These are phyloP conservation scores for Thamnophis elegans DNA, from an alignment of 2,797 vertebrate genomes.

Conservation along the genomic window DNA sequence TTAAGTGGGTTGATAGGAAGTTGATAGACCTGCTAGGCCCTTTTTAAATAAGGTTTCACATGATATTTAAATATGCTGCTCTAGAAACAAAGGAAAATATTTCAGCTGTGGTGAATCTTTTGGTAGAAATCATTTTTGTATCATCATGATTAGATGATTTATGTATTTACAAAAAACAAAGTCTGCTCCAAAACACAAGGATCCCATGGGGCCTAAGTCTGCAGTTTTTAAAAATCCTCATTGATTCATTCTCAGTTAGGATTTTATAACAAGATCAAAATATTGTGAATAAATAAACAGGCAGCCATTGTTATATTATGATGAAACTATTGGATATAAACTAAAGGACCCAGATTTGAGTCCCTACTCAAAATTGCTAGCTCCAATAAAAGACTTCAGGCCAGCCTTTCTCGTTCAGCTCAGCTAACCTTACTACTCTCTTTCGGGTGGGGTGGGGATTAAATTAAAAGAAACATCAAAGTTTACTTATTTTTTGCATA, in stretches of 20 bases:
- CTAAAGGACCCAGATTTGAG: neutral
- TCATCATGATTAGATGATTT: neutral
- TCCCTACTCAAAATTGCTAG: neutral
- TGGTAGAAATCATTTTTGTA: neutral
- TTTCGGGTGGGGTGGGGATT: neutral
- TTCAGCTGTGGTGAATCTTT: neutral
- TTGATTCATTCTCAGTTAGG: neutral
- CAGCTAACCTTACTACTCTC: neutral
- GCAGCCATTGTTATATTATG: neutral
- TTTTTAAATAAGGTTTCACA: neutral
- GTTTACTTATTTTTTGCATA: neutral
- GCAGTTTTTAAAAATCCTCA: neutral
- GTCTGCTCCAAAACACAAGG: neutral
- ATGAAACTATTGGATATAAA: neutral
- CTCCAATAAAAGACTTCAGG: neutral
- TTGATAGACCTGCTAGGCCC: neutral
- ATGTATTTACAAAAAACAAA: neutral
- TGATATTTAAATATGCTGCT: neutral
- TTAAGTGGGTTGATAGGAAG: neutral
- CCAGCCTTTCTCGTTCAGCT: neutral
- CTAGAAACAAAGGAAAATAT: neutral
- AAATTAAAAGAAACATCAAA: neutral
- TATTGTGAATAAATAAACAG: neutral
- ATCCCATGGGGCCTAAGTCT: neutral
- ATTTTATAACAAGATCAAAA: slow-evolving; percentile 5